Conservation (phyloP, 1,140 invertebrate species). For the Drosophila murphyi region DNA sequence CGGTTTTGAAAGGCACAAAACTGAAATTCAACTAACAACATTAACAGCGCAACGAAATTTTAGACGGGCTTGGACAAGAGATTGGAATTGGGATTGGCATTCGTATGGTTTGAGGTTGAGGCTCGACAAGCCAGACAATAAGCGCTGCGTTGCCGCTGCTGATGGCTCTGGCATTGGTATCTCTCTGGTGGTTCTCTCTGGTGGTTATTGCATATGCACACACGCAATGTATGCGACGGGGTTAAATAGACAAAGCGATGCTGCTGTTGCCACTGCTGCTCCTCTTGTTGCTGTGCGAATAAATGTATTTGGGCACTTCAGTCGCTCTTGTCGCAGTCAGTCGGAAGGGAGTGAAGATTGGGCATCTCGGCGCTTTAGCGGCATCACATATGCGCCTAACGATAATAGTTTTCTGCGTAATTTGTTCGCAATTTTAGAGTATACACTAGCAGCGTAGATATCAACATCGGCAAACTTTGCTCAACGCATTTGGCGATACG, state of each 20-base stretch:
- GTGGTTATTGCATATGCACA: slow-evolving; percentile 71
- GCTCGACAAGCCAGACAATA: slow-evolving; percentile 65
- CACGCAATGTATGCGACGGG: slow-evolving; percentile 51
- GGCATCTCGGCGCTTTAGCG: slow-evolving; percentile 58
- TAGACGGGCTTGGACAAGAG: slow-evolving; percentile 15
- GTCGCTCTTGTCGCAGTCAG: slow-evolving; percentile 63
- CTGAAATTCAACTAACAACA: slow-evolving; percentile 83
- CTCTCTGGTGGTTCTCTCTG: slow-evolving; percentile 30
- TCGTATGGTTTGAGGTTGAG: slow-evolving; percentile 15
- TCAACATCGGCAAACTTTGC: slow-evolving; percentile 59
- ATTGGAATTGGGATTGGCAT: slow-evolving; percentile 3
- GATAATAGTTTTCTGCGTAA: slow-evolving; percentile 84
- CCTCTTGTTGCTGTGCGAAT: background rate
- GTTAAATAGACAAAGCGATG: slow-evolving; percentile 62
- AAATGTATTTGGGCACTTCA: slow-evolving; percentile 71
- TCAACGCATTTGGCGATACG: slow-evolving; percentile 19
- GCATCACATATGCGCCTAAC: slow-evolving; percentile 82
- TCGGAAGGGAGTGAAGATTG: slow-evolving; percentile 17
- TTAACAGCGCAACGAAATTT: slow-evolving; percentile 79
- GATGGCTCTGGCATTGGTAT: slow-evolving; percentile 11
- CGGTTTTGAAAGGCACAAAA: slow-evolving; percentile 71
- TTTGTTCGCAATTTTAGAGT: slow-evolving; percentile 79
- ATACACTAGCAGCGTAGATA: slow-evolving; percentile 52
- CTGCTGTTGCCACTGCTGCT: slow-evolving; percentile 10
- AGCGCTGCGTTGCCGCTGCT: slow-evolving; percentile 51